These are phyloP conservation scores for Thaumatotibia leucotreta DNA, from an alignment of 1,140 invertebrate species.

Conservation along the genomic window DNA sequence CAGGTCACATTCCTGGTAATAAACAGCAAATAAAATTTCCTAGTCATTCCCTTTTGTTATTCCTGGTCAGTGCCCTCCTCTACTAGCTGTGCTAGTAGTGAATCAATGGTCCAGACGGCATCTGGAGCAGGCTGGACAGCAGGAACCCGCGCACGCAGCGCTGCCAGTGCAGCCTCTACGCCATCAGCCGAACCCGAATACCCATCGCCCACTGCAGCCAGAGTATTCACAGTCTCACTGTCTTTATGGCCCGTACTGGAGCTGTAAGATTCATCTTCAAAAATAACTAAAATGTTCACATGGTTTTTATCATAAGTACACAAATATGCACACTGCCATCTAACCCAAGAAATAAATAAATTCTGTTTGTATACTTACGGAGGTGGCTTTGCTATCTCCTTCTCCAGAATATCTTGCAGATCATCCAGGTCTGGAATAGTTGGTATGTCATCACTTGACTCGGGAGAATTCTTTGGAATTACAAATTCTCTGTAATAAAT, in stretches of 20 bases:
- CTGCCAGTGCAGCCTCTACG: constrained; percentile 51
- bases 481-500: constrained; percentile 52
- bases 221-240: constrained; percentile 51
- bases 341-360: too few species aligned
- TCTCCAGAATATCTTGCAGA: constrained; percentile 63
- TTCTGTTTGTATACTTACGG: constrained; percentile 44
- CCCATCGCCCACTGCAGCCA: constrained; percentile 56
- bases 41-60: too few species aligned
- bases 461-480: constrained; percentile 59
- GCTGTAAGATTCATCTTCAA: constrained; percentile 14
- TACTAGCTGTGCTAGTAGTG: constrained; percentile 48
- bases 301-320: too few species aligned
- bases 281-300: too few species aligned
- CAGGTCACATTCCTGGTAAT: too few species aligned
- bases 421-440: constrained; percentile 68
- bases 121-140: constrained; percentile 48
- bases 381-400: constrained; percentile 57
- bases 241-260: constrained; percentile 48
- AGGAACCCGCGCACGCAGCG: constrained; percentile 51
- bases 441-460: constrained; percentile 62
- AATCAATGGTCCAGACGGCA: constrained; percentile 61
- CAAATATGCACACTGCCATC: too few species aligned
- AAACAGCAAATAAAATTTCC: too few species aligned
- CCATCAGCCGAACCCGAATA: constrained; percentile 47
- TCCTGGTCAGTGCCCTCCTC: constrained; percentile 31